Base-by-base conservation (phyloP, 2,113 vertebrate species). In the Rhynchomys soricoides region DNA sequence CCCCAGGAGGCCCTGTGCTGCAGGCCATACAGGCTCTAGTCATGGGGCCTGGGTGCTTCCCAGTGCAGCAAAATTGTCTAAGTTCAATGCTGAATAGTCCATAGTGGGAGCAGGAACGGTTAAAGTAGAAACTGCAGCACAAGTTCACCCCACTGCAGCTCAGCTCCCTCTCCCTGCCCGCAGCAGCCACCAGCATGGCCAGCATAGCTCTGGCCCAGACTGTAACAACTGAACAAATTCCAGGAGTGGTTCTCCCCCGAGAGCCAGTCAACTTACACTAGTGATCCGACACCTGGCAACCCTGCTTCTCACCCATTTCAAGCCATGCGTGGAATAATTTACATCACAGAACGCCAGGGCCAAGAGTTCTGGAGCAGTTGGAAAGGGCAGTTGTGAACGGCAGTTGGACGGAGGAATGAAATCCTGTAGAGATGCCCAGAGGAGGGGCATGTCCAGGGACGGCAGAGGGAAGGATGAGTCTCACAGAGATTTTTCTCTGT, bases 351-450 rank as follows among this genome's bases (percentile, higher is more conserved):
- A 96, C 96, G 96, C 96, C 78, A 79, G 90, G 83, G 95, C 95
- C 97, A 79, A 95, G 96, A 62, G 97, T 97, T 98, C 98, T 97
- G 96, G 89, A 97, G 97, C 94, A 45, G 97, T 96, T 98, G 97
- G 97, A 95, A 97, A 96, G 96, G 95, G 86, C 96, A 97, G 98
- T 97, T 96, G 96, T 87, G 95, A 96, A 62, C 74, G 79, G 97
- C 97, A 97, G 98, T 95, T 97, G 97, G 97, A 96, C 7, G 2
- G 74, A 96, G 95, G 83, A 95, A 95, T 94, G 96, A 97, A 97
- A 93, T 93, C 96, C 97, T 97, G 96, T 95, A 95, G 96, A 95
- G 95, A 94, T 96, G 96, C 96, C 96, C 96, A 92, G 96, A 94
- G 82, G 83, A 91, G 86, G 91, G 95, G 75, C 95, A 94, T 90